phyloP scores from a whole-genome alignment of 1,140 invertebrate species.

The Nymphalis io region DNA sequence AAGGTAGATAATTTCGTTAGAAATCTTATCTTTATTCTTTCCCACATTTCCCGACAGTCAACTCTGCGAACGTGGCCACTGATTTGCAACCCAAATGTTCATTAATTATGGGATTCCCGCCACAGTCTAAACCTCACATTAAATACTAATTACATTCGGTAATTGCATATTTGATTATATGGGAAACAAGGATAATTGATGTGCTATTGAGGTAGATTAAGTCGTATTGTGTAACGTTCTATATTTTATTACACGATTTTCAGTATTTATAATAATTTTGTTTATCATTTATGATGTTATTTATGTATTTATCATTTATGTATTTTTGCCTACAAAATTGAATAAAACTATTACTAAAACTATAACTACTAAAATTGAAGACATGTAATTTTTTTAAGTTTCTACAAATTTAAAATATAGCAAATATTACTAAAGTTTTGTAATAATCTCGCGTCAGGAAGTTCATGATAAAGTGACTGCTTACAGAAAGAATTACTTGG shows the following conservation, averaged over 20 bases:
- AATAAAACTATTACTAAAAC: too few relatives aligned
- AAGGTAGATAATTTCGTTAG: conserved; percentile 3
- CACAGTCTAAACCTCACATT: conserved; percentile 46
- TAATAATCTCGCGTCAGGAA: conserved; percentile 23
- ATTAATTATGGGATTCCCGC: conserved; percentile 45
- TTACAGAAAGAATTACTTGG: conserved; percentile 16
- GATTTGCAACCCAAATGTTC: conserved; percentile 42
- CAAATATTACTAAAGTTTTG: conserved; percentile 19
- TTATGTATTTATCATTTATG: background rate
- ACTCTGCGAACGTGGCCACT: conserved; percentile 25
- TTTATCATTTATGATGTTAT: conserved; percentile 7
- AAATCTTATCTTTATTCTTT: conserved; percentile 9
- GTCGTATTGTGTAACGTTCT: conserved; percentile 35
- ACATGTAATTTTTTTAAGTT: background rate
- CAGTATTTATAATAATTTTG: conserved; percentile 23
- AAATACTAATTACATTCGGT: conserved; percentile 51
- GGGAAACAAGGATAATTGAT: conserved; percentile 44
- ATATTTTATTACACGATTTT: conserved; percentile 32
- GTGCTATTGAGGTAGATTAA: conserved; percentile 38
- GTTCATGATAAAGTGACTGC: conserved; percentile 28
- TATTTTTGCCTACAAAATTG: too few relatives aligned
- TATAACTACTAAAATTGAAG: too few relatives aligned
- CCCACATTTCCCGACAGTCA: conserved; percentile 9
- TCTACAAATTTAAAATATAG: background rate
- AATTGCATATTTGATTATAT: conserved; percentile 54